Evolutionary conservation across 2,888 invertebrate genomes (phyloP), one percentile per base, ranked within the genome.

Genomic region (Stegana nigrithorax): DNA sequence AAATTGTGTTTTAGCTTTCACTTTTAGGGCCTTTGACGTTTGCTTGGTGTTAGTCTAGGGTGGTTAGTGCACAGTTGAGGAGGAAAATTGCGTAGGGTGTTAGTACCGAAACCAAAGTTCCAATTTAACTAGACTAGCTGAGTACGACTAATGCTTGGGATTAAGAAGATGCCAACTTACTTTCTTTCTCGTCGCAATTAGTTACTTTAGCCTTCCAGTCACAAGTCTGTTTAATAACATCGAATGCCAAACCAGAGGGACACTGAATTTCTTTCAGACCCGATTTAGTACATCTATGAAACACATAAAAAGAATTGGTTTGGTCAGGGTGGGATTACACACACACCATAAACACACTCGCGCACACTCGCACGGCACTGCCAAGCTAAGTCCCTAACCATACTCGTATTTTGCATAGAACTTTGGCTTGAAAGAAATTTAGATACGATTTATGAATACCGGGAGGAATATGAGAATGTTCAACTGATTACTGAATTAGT

Each of bases 161-260:
- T 64, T 59, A 62, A 67, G 63, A 63, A 65, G 47, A 58, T n/a
- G n/a, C n/a, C 42, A 58, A 92, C 95, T 95, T 94, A 96, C 96
- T 96, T 92, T 96, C 95, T 88, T 95, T 90, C 89, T 92, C 93
- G 90, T 95, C 93, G 92, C 96, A 96, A 92, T 93, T 96, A 90
- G 89, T 91, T 90, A 96, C 96, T 92, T 96, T 95, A 90, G 94
- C 95, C 91, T 95, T 96, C 96, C 96, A 96, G 91, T 96, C 95
- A 90, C 96, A 96, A 87, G 96, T 96, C 90, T 96, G 96, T 91
- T 95, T 96, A 90, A 94, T 93, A 90, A 96, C 92, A 91, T 96
- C 96, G 91, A 96, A 96, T 89, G 95, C 92, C 91, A 96, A 91
- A 89, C 96, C 96, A 87, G 94, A 94, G 87, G 96, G 96, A 89